phyloP scores from a whole-genome alignment of 1,140 invertebrate genomes.

The Limonius californicus region DNA sequence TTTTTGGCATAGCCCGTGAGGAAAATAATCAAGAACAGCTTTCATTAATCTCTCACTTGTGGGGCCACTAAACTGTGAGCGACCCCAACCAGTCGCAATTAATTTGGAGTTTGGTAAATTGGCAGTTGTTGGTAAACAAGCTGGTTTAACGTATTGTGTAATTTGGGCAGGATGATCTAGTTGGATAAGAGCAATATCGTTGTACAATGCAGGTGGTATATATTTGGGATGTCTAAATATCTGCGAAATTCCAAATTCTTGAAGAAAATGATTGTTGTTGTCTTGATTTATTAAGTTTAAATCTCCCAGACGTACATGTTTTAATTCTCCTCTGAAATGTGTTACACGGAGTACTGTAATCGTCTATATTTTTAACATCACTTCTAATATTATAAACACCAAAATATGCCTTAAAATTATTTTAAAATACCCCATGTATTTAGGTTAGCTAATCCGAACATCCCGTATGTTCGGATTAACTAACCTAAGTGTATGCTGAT shows the following conservation, averaged over 20 bases:
- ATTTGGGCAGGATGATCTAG: slow-evolving; percentile 43
- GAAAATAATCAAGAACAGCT: background rate
- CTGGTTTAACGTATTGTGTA: slow-evolving; percentile 45
- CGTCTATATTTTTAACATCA: too few relatives aligned
- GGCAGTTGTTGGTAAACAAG: slow-evolving; percentile 40
- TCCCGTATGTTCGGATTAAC: too few relatives aligned
- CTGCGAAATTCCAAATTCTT: background rate
- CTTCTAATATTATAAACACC: too few relatives aligned
- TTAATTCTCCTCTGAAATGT: background rate
- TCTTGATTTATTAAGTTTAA: background rate
- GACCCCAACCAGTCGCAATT: slow-evolving; percentile 25
- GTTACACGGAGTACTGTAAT: too few relatives aligned
- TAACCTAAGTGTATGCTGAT: too few relatives aligned
- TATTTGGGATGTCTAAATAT: slow-evolving; percentile 43
- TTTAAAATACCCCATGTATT: too few relatives aligned
- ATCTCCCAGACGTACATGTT: background rate
- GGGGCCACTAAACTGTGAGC: background rate
- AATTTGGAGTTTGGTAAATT: slow-evolving; percentile 1
- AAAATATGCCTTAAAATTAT: too few relatives aligned
- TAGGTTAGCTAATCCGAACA: too few relatives aligned
- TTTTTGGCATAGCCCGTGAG: background rate
- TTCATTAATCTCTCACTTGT: background rate
- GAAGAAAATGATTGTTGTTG: background rate
- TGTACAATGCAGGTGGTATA: slow-evolving; percentile 43
- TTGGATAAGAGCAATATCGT: slow-evolving; percentile 48